Base-by-base conservation (phyloP, 2,797 vertebrate species). In the Falco peregrinus region DNA sequence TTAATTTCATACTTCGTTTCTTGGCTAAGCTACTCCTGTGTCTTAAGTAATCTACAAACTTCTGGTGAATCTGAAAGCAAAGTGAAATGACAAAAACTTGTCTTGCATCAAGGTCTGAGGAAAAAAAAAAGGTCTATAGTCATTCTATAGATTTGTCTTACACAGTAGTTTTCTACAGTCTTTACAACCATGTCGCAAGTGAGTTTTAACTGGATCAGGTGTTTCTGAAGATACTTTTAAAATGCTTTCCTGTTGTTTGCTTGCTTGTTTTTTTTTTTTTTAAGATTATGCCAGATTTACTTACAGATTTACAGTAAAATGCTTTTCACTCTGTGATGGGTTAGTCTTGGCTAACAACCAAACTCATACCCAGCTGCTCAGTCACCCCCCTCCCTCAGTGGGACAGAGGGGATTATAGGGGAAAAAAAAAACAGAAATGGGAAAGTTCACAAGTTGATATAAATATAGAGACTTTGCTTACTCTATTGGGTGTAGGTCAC, bases 71-170 rank as follows among this genome's bases (percentile, higher is more conserved):
- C 90, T 93, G 83, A 82, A 71, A 74, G 45, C 57, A 91, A 89
- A 96, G 76, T 69, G 31, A 95, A 95, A 96, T 95, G 68, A 93
- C 92, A 95, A 93, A 96, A 97, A 93, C 75, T 94, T 87, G 59
- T 75, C 68, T 94, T 87, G 59, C n/a, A 54, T 50, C 51, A 47
- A 22, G n/a, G 24, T 64, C 47, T 56, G 51, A 82, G 41, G 64
- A 87, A 90, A 87, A 68, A 29, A 92, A 83, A 88, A 95, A 41
- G 43, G 71, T 92, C 21, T 89, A 48, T 90, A 51, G 35, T 48
- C 37, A n/a, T 69, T 90, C 29, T 75, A 26, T 81, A 90, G 41
- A 87, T 96, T 89, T 93, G 69, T 60, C 25, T 63, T 39, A 43
- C 28, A 51, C 28, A 51, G 31, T 17, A 74, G 10, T 37, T 37